Evolutionary conservation across 2,113 vertebrate genomes (phyloP).

Genomic region (Nyctereutes procyonoides): DNA sequence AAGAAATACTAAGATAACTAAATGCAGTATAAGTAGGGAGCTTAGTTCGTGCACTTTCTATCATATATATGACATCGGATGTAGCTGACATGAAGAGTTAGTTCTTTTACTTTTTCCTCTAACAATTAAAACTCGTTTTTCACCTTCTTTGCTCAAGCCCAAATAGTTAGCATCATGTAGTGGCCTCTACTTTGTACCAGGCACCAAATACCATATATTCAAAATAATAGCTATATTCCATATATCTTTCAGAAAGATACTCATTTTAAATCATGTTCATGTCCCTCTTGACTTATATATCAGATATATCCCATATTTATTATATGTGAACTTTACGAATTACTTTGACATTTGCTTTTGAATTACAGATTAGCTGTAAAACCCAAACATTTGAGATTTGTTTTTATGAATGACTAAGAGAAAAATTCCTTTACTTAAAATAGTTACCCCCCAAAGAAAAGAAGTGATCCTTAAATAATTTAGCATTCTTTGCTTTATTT

Average conservation of each 20-base stretch:
- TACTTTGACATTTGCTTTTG: slow-evolving; percentile 48
- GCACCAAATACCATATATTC: not conserved
- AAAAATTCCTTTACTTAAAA: slow-evolving; percentile 45
- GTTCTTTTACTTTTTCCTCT: slow-evolving; percentile 17
- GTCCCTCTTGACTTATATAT: not conserved
- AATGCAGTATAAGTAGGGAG: not conserved
- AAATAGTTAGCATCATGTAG: not conserved
- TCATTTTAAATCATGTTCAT: slow-evolving; percentile 45
- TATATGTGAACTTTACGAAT: not conserved
- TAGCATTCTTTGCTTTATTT: not conserved
- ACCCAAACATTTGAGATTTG: slow-evolving; percentile 31
- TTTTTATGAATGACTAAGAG: slow-evolving; percentile 47
- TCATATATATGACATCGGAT: not conserved
- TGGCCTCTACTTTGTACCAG: not conserved
- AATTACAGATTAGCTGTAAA: slow-evolving; percentile 50
- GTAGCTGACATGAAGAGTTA: not conserved
- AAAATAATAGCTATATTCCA: not conserved
- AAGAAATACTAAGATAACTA: slow-evolving; percentile 15
- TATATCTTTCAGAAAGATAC: not conserved
- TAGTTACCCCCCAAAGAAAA: slow-evolving; percentile 30
- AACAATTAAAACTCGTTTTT: slow-evolving; percentile 5
- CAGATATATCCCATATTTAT: slow-evolving; percentile 3
- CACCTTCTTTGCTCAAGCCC: not conserved
- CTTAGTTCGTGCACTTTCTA: not conserved
- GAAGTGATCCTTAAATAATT: slow-evolving; percentile 14